Evolutionary conservation across 2,113 vertebrate species (phyloP), one percentile per base, ranked within the genome.

Genomic region (Cyphomyrus discorhynchus): DNA sequence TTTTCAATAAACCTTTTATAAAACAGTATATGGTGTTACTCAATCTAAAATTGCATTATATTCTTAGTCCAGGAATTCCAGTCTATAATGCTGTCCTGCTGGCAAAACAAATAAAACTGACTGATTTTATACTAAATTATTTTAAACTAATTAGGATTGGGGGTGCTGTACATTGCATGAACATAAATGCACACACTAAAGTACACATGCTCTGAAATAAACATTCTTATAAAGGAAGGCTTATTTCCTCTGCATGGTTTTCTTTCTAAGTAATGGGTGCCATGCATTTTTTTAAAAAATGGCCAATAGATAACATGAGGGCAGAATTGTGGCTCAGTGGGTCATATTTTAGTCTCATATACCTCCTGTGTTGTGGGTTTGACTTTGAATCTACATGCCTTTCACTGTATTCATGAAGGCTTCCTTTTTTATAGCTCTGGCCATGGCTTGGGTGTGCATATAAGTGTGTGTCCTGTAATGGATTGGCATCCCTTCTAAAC

Each of bases 1-100:
- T 98, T 99, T 99, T 95, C 98, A 99, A 99, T 99, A 99, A 96
- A 96, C 95, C 93, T 96, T 96, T 95, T 96, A 95, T 95, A 96
- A 99, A 97, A 95, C 92, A 42, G 93, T 58, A 52, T 35, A 77
- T 62, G 58, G 90, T 85, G 46, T 84, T 92, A 70, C 56, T 88
- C 62, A 66, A 80, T 70, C 5, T 86, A 58, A 92, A 90, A 92
- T 82, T 82, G 4, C 39, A 21, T 27, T 70, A 70, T 13, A 70
- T 70, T 70, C 27, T 31, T 70, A 70, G n/a, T 70, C 3, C n/a
- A 70, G n/a, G 62, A 31, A 70, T 70, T 70, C 62, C n/a, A 70
- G 3, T 31, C 3, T 31, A 70, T 31, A 70, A 70, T 70, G 27
- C 62, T 70, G 62, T 13, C 24, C 7, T n/a, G 56, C 56, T 62